Percentiles rank a stretch among this genome's conserved stretches.
These are phyloP conservation scores for Lepeophtheirus salmonis DNA, from an alignment of 1,140 invertebrate genomes.

Conservation along the genomic window DNA sequence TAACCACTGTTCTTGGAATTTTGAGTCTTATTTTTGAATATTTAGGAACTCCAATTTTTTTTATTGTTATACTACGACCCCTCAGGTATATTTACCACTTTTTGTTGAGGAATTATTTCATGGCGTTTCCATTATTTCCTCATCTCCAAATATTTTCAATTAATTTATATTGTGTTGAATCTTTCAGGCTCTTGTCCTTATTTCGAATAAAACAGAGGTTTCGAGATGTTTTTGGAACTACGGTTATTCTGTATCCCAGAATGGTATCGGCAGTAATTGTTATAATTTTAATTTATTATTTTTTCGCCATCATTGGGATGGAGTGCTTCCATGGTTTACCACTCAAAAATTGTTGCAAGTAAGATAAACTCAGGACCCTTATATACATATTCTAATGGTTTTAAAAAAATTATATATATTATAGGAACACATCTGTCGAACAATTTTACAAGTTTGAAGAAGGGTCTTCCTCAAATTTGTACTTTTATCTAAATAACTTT, in stretches of 20 bases:
- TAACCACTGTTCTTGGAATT: conserved; percentile 13
- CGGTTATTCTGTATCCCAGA: conserved; percentile 56
- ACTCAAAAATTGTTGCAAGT: conserved; percentile 66
- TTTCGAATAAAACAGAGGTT: conserved; percentile 61
- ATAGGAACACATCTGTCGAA: conserved; percentile 64
- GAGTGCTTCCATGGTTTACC: conserved; percentile 57
- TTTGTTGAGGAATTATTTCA: not conserved
- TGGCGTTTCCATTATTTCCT: not conserved
- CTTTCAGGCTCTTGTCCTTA: conserved; percentile 25
- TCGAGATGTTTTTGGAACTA: conserved; percentile 66
- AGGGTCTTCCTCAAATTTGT: conserved; percentile 43
- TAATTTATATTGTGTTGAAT: not conserved
- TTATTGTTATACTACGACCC: conserved; percentile 45
- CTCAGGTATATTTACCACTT: conserved; percentile 23
- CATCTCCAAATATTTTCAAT: not conserved
- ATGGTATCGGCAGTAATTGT: conserved; percentile 43
- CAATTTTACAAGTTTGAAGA: conserved; percentile 49
- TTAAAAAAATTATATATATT: too few relatives aligned
- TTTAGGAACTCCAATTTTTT: conserved; percentile 43
- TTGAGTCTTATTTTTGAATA: conserved; percentile 22
- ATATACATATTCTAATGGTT: too few relatives aligned
- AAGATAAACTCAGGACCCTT: too few relatives aligned
- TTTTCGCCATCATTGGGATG: conserved; percentile 79
- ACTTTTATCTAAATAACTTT: conserved; percentile 76
- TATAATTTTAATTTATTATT: conserved; percentile 70